Evolutionary conservation across 2,888 invertebrate genomes (phyloP).

Genomic region (Bibio marci): DNA sequence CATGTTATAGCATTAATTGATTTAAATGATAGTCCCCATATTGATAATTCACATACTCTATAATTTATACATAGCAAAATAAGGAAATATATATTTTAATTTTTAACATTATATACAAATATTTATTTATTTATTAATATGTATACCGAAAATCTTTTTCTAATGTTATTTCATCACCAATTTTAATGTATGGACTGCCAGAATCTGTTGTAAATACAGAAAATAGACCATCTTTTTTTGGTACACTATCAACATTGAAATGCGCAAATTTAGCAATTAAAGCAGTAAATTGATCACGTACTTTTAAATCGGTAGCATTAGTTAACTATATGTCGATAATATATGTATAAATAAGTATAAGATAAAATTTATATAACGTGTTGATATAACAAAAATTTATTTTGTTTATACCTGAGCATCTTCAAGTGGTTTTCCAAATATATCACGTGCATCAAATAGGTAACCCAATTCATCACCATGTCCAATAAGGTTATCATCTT

Average conservation of each 20-base stretch:
- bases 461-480: slow-evolving; percentile 60
- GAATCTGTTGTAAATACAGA: slow-evolving; percentile 25
- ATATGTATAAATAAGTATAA: slow-evolving; percentile 15
- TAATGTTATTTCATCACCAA: slow-evolving; percentile 31
- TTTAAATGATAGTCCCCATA: slow-evolving; percentile 20
- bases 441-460: slow-evolving; percentile 46
- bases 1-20: slow-evolving; percentile 21
- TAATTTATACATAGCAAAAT: background rate
- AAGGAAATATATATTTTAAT: background rate
- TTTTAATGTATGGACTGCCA: slow-evolving; percentile 37
- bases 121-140: background rate
- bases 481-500: slow-evolving; percentile 29
- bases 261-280: slow-evolving; percentile 48
- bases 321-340: slow-evolving; percentile 14
- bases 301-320: slow-evolving; percentile 37
- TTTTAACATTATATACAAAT: background rate
- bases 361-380: too few species aligned
- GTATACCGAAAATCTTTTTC: slow-evolving; percentile 27
- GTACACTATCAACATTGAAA: slow-evolving; percentile 16
- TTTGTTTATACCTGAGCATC: slow-evolving; percentile 17
- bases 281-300: slow-evolving; percentile 45
- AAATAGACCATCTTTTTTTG: slow-evolving; percentile 23
- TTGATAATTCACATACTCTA: slow-evolving; percentile 22
- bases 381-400: background rate
- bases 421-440: slow-evolving; percentile 37